Evolutionary conservation across 2,888 invertebrate genomes (phyloP).

Genomic region (Sminthurinus aureus): DNA sequence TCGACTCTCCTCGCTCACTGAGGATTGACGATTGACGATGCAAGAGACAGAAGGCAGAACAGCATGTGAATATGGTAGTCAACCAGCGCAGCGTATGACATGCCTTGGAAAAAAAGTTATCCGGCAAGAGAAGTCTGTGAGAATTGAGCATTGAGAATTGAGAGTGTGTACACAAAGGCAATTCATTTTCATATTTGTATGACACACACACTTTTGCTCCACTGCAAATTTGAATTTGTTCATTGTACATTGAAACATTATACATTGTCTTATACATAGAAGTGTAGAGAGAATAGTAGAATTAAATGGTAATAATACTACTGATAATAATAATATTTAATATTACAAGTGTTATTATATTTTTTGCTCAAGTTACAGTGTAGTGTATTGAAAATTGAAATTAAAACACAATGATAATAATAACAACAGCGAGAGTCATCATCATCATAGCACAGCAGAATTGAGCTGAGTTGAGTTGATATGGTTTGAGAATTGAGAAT

Average conservation of each 20-base stretch:
- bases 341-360: too few species aligned
- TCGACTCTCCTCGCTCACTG: too few species aligned
- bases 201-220: neutral
- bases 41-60: neutral
- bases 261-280: neutral
- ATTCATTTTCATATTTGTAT: neutral
- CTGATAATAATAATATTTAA: too few species aligned
- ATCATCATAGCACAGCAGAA: neutral
- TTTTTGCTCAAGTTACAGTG: too few species aligned
- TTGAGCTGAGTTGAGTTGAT: too few species aligned
- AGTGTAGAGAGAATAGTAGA: too few species aligned
- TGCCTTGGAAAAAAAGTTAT: too few species aligned
- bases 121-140: too few species aligned
- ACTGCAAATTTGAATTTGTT: neutral
- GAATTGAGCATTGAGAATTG: too few species aligned
- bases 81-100: neutral
- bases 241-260: neutral
- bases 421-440: neutral
- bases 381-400: too few species aligned
- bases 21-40: neutral
- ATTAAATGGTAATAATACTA: too few species aligned
- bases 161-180: neutral
- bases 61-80: neutral
- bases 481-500: neutral
- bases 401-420: too few species aligned